These are phyloP conservation scores for Drosophila eugracilis DNA, from an alignment of 1,140 invertebrate species.

Conservation along the genomic window DNA sequence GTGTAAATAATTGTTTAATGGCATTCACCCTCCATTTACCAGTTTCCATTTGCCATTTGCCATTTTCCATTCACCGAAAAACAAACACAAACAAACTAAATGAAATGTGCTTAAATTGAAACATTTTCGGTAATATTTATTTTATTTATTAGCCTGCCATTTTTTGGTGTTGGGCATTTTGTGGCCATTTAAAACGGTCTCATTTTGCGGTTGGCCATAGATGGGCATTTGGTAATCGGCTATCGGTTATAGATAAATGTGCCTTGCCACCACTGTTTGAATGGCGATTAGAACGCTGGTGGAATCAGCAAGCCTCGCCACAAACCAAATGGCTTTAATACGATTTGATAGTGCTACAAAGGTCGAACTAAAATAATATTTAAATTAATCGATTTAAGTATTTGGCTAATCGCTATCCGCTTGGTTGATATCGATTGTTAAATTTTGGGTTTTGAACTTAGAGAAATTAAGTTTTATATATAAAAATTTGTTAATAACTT, in stretches of 20 bases:
- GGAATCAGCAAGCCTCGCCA: constrained; percentile 23
- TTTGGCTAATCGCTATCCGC: background rate
- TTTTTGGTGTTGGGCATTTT: constrained; percentile 46
- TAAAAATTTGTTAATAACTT: too few relatives aligned
- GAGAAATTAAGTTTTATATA: background rate
- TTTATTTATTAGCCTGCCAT: constrained; percentile 39
- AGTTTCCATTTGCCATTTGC: constrained; percentile 27
- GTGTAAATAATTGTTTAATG: constrained; percentile 63
- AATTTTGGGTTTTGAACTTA: too few relatives aligned
- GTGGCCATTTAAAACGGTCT: constrained; percentile 64
- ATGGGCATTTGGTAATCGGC: constrained; percentile 35
- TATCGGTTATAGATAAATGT: constrained; percentile 17
- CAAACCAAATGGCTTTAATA: constrained; percentile 18
- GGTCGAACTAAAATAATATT: background rate
- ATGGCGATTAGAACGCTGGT: background rate
- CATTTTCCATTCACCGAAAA: too few relatives aligned
- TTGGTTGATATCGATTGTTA: too few relatives aligned
- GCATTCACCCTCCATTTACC: too few relatives aligned
- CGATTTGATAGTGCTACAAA: constrained; percentile 1
- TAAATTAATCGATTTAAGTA: background rate
- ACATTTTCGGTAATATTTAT: constrained; percentile 47
- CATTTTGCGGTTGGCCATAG: constrained; percentile 57
- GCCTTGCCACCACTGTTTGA: background rate
- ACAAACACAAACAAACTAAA: constrained; percentile 11
- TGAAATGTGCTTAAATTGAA: constrained; percentile 49